Conservation (phyloP, 1,140 invertebrate species). For the Orius laevigatus region DNA sequence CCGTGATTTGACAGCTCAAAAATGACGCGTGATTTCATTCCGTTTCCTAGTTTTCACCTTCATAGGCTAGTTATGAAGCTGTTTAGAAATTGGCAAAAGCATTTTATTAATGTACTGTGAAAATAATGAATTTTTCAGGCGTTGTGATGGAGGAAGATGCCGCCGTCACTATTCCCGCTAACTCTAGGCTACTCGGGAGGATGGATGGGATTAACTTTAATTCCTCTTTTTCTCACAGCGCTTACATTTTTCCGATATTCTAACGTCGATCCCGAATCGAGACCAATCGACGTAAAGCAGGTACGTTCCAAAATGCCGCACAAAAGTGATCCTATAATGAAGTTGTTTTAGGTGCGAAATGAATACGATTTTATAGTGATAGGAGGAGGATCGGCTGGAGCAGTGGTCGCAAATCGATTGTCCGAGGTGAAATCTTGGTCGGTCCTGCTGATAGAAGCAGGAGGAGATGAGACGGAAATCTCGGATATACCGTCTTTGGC, state of each 20-base stretch:
- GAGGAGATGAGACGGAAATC: constrained; percentile 63
- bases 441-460: constrained; percentile 67
- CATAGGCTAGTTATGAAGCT: not conserved
- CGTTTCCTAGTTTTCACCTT: too few species aligned
- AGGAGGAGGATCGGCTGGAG: constrained; percentile 81
- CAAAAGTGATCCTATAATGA: not conserved
- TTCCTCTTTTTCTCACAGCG: constrained; percentile 60
- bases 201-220: constrained; percentile 45
- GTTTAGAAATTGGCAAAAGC: too few species aligned
- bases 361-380: constrained; percentile 73
- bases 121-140: constrained; percentile 2
- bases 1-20: too few species aligned
- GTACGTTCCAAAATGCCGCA: constrained; percentile 35
- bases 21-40: too few species aligned
- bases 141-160: constrained; percentile 16
- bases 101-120: constrained; percentile 2
- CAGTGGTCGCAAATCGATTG: constrained; percentile 77
- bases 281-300: constrained; percentile 45
- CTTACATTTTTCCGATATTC: constrained; percentile 67
- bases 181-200: constrained; percentile 14
- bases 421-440: constrained; percentile 64
- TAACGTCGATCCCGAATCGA: constrained; percentile 62
- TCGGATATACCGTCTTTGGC: constrained; percentile 59
- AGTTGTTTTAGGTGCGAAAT: constrained; percentile 37
- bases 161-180: constrained; percentile 17